Base-by-base conservation (phyloP, 2,888 invertebrate genomes). In the Lasioglossum morio region DNA sequence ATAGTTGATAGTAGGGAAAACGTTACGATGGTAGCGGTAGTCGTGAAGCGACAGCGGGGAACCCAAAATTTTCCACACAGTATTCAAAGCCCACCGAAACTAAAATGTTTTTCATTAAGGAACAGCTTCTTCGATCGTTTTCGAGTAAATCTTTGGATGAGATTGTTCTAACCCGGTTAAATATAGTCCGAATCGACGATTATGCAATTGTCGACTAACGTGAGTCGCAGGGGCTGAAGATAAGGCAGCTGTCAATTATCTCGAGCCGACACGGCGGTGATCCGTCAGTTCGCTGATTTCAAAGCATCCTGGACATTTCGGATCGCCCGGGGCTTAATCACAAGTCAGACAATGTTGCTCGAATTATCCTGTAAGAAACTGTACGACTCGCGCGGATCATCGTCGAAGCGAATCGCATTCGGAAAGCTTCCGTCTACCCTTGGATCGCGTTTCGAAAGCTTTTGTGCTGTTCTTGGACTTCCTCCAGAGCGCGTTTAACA, bases 381-480 rank as follows among this genome's bases (percentile, higher is more conserved):
- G 34, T 23, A 23, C 27, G 10, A 23, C 23, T 23, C 3, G 37
- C 27, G 14, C 14, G 14, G 12, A 37, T 5, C 30, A 34, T 8
- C 30, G 4, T n/a, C 23, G 4, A 12, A 37, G 23, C 37, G 37
- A 23, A 69, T 69, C 3, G 23, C 37, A 69, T 23, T 69, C 34
- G 69, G 37, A 23, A 34, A 69, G n/a, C 69, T 69, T 40, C 69
- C 37, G 69, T 23, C 37, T 69, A 69, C 69, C 69, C 69, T 69
- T 69, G 69, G 37, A 69, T 40, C 34, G 73, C 30, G 30, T 46
- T 70, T n/a, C 30, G 66, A 60, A 40, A 72, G 72, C 72, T 72
- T 72, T 40, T 30, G 10, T n/a, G 77, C 43, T 77, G 46, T 69
- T 53, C 53, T 19, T 48, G 69, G 40, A 60, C 27, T 63, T 63